phyloP scores from a whole-genome alignment of 2,888 invertebrate genomes.

The Hydrotaea diabolus region DNA sequence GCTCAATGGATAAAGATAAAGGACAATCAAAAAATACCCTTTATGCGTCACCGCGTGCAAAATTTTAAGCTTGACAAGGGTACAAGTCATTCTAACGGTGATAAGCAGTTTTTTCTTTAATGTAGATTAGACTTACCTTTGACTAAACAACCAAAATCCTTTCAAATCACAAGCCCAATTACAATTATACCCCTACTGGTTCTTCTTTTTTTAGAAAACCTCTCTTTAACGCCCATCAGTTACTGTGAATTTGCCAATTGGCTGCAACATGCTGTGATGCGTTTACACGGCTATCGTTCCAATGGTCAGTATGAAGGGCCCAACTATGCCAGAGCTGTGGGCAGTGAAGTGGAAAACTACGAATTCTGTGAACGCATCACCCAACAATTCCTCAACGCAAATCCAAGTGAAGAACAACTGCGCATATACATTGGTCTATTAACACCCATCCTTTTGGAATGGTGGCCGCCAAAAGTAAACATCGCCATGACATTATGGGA shows the following conservation, averaged over 20 bases:
- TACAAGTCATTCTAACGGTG: no score
- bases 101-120: no score
- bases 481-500: conserved; percentile 83
- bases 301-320: conserved; percentile 74
- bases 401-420: conserved; percentile 81
- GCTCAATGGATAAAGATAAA: no score
- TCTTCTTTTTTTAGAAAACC: conserved; percentile 68
- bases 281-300: conserved; percentile 78
- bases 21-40: no score
- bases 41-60: no score
- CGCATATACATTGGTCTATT: conserved; percentile 81
- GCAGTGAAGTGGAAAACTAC: conserved; percentile 78
- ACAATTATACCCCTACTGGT: no score
- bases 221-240: conserved; percentile 67
- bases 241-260: conserved; percentile 80
- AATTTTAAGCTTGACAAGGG: no score
- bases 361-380: conserved; percentile 81
- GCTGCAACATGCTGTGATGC: conserved; percentile 81
- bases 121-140: no score
- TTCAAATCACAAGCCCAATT: no score
- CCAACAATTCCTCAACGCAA: conserved; percentile 81
- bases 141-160: no score
- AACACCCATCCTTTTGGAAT: conserved; percentile 80
- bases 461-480: conserved; percentile 82
- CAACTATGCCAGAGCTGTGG: conserved; percentile 57